Evolutionary conservation across 1,140 invertebrate species (phyloP).

Genomic region (Dryas iulia): DNA sequence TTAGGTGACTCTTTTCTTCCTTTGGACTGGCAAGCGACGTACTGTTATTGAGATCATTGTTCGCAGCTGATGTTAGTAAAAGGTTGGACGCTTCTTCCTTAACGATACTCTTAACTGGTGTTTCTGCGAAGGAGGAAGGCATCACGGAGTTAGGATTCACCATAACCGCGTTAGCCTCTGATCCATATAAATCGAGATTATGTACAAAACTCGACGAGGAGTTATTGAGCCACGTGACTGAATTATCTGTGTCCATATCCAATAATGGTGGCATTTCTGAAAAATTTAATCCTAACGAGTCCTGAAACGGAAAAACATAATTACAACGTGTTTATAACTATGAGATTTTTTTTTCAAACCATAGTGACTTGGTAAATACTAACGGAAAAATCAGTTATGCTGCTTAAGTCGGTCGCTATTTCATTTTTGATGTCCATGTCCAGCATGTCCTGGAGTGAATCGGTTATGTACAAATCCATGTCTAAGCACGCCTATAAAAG

Average conservation of each 20-base stretch:
- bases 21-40: constrained; percentile 73
- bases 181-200: constrained; percentile 86
- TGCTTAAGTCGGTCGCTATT: constrained; percentile 87
- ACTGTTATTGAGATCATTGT: constrained; percentile 60
- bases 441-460: constrained; percentile 88
- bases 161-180: constrained; percentile 86
- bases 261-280: constrained; percentile 83
- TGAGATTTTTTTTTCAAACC: not conserved
- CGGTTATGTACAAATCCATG: constrained; percentile 83
- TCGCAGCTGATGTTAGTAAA: constrained; percentile 67
- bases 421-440: constrained; percentile 91
- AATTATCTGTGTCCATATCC: constrained; percentile 84
- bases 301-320: constrained; percentile 48
- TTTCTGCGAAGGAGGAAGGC: constrained; percentile 83
- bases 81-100: constrained; percentile 76
- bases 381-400: constrained; percentile 82
- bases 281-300: constrained; percentile 81
- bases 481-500: constrained; percentile 78
- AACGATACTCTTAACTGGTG: constrained; percentile 72
- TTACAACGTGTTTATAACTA: not conserved
- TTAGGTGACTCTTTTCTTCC: constrained; percentile 83
- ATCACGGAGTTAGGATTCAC: constrained; percentile 90
- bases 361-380: constrained; percentile 33
- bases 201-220: constrained; percentile 85
- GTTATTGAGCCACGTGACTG: constrained; percentile 79